A percentile compares a stretch with the other conserved stretches of the same genome.
These are phyloP conservation scores for Vireo altiloquus DNA, from an alignment of 2,113 vertebrate species.

Conservation along the genomic window DNA sequence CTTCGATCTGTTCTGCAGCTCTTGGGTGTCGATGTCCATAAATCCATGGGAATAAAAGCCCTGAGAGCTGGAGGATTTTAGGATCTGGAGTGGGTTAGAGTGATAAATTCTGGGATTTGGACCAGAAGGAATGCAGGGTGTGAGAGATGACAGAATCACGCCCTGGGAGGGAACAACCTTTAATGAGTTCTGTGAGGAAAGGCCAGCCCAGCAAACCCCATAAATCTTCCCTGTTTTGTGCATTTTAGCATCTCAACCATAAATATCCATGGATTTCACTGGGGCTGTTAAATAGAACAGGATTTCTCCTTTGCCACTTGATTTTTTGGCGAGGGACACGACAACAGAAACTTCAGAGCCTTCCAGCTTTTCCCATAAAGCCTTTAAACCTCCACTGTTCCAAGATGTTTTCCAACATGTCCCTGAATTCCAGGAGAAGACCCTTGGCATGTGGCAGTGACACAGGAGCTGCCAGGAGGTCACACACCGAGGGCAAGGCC, in stretches of 20 bases:
- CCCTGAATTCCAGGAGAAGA: background rate
- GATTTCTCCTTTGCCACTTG: background rate
- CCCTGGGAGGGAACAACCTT: background rate
- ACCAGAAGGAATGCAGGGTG: background rate
- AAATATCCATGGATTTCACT: background rate
- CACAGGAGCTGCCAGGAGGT: background rate
- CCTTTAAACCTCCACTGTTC: background rate
- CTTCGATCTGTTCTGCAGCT: background rate
- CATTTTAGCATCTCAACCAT: slow-evolving; percentile 18
- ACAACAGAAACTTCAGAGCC: background rate
- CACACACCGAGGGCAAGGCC: background rate
- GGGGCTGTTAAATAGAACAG: background rate
- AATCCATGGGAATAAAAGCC: background rate
- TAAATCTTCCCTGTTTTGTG: slow-evolving; percentile 14
- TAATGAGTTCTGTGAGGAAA: background rate
- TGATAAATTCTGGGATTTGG: background rate
- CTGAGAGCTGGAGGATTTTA: background rate
- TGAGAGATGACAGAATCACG: background rate
- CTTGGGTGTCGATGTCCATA: background rate
- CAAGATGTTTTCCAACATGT: background rate
- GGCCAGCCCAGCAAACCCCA: background rate
- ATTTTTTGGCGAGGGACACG: background rate
- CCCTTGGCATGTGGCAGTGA: background rate
- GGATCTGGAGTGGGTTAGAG: background rate
- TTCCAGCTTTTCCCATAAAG: background rate